A percentile compares a stretch with the other conserved stretches of the same genome.
phyloP scores from a whole-genome alignment of 2,113 vertebrate genomes.

The Ptilorrhoa leucosticta region DNA sequence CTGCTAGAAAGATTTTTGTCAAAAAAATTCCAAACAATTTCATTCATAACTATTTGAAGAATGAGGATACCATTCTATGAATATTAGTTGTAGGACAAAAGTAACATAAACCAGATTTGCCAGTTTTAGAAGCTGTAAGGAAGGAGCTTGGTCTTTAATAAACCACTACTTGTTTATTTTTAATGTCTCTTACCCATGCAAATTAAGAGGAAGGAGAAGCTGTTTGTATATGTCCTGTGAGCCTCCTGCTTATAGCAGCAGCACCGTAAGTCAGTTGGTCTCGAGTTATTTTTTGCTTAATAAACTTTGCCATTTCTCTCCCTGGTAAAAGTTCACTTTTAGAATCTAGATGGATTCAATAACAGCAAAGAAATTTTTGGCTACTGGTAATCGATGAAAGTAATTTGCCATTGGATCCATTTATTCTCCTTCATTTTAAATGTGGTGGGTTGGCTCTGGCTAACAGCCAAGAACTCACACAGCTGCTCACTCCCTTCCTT shows the following conservation, averaged over 20 bases:
- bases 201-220: background rate
- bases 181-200: background rate
- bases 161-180: background rate
- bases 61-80: background rate
- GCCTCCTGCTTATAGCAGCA: background rate
- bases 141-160: background rate
- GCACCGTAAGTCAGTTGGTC: background rate
- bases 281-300: background rate
- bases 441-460: background rate
- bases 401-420: background rate
- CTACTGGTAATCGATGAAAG: background rate
- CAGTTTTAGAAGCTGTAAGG: background rate
- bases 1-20: background rate
- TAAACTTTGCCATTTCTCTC: background rate
- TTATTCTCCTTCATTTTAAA: background rate
- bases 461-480: background rate
- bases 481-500: background rate
- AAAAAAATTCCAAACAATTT: background rate
- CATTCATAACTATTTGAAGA: background rate
- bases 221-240: background rate
- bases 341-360: background rate
- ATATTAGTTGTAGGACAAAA: background rate
- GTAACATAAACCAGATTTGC: background rate
- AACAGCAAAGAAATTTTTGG: background rate
- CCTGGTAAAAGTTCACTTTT: background rate